These are phyloP conservation scores for Periophthalmus magnuspinnatus DNA, from an alignment of 2,797 vertebrate genomes.

Conservation along the genomic window DNA sequence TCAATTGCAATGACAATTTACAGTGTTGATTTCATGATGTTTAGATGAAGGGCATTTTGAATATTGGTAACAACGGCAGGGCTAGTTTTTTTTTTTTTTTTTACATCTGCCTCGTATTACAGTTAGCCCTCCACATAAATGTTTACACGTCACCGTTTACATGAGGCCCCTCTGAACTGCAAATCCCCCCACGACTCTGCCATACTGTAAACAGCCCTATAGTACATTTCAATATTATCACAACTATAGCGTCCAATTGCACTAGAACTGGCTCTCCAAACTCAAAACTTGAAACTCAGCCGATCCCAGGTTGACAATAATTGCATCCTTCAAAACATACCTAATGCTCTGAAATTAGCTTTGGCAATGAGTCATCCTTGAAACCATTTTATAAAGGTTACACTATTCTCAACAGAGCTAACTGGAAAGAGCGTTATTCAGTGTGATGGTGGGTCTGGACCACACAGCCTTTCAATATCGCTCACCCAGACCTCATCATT, in stretches of 20 bases:
- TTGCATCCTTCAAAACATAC: slow-evolving; percentile 67
- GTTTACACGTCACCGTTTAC: slow-evolving; percentile 1
- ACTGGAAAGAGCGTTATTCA: slow-evolving; percentile 67
- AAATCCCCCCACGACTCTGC: neutral
- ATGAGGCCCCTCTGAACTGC: slow-evolving; percentile 9
- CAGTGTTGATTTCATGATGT: neutral
- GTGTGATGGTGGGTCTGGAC: slow-evolving; percentile 55
- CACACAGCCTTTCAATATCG: slow-evolving; percentile 58
- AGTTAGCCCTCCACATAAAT: slow-evolving; percentile 15
- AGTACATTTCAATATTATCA: slow-evolving; percentile 36
- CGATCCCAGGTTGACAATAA: slow-evolving; percentile 73
- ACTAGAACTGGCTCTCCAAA: slow-evolving; percentile 17
- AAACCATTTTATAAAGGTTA: slow-evolving; percentile 92
- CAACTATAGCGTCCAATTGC: slow-evolving; percentile 17
- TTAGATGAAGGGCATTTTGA: neutral
- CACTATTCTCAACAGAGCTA: slow-evolving; percentile 83
- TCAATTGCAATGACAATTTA: neutral
- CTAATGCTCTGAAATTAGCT: slow-evolving; percentile 84
- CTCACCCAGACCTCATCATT: slow-evolving; percentile 45
- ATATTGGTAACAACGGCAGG: neutral
- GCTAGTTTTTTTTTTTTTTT: slow-evolving; percentile 1
- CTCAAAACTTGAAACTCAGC: slow-evolving; percentile 22
- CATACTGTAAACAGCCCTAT: slow-evolving; percentile 26
- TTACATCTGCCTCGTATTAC: slow-evolving; percentile 42
- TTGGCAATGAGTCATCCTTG: slow-evolving; percentile 87